Percentiles rank a stretch among this genome's conserved stretches.
Conservation (phyloP, 2,113 vertebrate genomes). For the Ailuropoda melanoleuca region DNA sequence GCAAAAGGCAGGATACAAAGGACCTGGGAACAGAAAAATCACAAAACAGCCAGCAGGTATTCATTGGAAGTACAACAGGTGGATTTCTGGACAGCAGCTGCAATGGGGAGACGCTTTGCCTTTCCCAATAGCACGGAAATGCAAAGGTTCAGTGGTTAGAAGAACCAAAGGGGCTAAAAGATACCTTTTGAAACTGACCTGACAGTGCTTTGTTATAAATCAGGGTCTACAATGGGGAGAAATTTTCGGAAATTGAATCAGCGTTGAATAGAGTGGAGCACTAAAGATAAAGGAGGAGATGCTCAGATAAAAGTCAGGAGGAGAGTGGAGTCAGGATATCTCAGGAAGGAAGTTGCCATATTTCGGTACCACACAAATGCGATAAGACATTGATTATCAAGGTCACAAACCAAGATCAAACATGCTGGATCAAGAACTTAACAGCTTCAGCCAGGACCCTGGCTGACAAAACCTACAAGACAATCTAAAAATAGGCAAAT, state of each 20-base stretch:
- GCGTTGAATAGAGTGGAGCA: not conserved
- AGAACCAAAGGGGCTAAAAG: not conserved
- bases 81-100: not conserved
- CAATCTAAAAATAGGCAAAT: not conserved
- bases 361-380: not conserved
- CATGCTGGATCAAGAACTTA: not conserved
- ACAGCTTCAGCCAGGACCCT: not conserved
- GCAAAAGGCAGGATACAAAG: rapidly evolving
- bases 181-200: not conserved
- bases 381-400: not conserved
- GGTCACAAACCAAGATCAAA: not conserved
- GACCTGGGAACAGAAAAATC: not conserved
- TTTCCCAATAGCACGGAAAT: not conserved
- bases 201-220: not conserved
- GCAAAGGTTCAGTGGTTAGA: not conserved
- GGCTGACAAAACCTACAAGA: not conserved
- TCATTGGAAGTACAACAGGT: not conserved
- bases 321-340: not conserved
- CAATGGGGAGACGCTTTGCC: not conserved
- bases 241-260: not conserved
- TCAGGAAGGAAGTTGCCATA: not conserved
- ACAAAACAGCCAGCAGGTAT: not conserved
- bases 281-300: not conserved
- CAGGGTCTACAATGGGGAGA: not conserved
- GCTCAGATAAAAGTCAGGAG: not conserved